phyloP scores from a whole-genome alignment of 1,140 invertebrate genomes.

The Catajapyx aquilonaris region DNA sequence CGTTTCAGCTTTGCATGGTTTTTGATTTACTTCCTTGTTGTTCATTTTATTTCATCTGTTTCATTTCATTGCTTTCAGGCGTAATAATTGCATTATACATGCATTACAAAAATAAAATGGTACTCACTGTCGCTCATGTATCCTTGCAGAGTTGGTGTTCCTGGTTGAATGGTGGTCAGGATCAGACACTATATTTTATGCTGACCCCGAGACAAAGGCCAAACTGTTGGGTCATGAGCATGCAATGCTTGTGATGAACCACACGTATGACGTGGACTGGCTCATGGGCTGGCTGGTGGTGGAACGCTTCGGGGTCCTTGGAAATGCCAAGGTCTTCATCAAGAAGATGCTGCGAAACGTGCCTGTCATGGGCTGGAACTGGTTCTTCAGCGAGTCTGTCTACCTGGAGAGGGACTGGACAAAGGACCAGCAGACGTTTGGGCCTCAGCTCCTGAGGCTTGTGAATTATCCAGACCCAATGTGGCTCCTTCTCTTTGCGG shows the following conservation, averaged over 20 bases:
- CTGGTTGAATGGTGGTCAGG: constrained; percentile 83
- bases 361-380: constrained; percentile 86
- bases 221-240: constrained; percentile 73
- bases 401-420: constrained; percentile 82
- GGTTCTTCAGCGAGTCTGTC: constrained; percentile 81
- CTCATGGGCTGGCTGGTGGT: constrained; percentile 69
- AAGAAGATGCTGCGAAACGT: constrained; percentile 80
- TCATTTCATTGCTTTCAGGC: constrained; percentile 4
- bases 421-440: constrained; percentile 66
- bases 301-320: constrained; percentile 51
- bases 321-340: constrained; percentile 84
- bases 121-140: constrained; percentile 9
- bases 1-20: too few species aligned
- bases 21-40: constrained; percentile 2
- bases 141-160: constrained; percentile 65
- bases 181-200: constrained; percentile 46
- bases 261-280: constrained; percentile 91
- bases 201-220: constrained; percentile 52
- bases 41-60: constrained; percentile 7
- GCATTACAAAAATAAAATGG: constrained; percentile 2
- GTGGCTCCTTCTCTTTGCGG: constrained; percentile 76
- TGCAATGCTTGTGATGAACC: constrained; percentile 79
- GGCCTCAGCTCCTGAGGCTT: constrained; percentile 53
- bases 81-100: constrained; percentile 7
- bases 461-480: constrained; percentile 71